phyloP scores from a whole-genome alignment of 2,797 vertebrate species.

The Ptychadena robeensis region DNA sequence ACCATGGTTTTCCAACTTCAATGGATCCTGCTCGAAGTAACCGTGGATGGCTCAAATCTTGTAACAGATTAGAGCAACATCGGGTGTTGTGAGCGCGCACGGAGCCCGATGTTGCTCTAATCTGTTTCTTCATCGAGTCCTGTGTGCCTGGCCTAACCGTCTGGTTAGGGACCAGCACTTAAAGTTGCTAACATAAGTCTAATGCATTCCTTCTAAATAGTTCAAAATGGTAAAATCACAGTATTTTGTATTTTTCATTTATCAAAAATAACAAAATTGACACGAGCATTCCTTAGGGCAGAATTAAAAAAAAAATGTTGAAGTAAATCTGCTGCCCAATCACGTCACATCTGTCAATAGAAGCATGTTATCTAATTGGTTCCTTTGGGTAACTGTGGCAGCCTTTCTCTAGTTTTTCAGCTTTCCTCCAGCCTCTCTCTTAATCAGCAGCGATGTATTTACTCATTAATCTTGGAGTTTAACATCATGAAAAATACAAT shows the following conservation, averaged over 20 bases:
- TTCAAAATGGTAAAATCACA: not conserved
- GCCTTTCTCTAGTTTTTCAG: not conserved
- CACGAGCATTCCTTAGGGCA: not conserved
- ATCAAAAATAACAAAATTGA: not conserved
- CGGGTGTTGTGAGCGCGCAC: too few relatives aligned
- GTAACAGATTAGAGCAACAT: too few relatives aligned
- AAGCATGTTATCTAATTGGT: not conserved
- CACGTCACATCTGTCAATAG: not conserved
- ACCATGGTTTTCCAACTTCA: too few relatives aligned
- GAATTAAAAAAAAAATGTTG: not conserved
- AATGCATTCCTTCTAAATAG: too few relatives aligned
- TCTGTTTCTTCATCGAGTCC: too few relatives aligned
- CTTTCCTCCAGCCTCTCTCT: not conserved
- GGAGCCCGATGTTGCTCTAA: too few relatives aligned
- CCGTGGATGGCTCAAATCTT: too few relatives aligned
- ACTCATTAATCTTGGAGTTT: not conserved
- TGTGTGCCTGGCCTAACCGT: too few relatives aligned
- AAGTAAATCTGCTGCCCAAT: not conserved
- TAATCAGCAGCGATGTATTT: not conserved
- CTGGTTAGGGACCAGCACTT: not conserved
- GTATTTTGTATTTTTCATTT: not conserved
- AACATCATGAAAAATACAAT: not conserved
- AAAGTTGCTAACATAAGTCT: not conserved
- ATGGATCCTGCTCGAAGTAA: too few relatives aligned
- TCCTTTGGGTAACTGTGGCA: not conserved